phyloP scores from a whole-genome alignment of 2,797 vertebrate genomes.

The Apogon talboti region DNA sequence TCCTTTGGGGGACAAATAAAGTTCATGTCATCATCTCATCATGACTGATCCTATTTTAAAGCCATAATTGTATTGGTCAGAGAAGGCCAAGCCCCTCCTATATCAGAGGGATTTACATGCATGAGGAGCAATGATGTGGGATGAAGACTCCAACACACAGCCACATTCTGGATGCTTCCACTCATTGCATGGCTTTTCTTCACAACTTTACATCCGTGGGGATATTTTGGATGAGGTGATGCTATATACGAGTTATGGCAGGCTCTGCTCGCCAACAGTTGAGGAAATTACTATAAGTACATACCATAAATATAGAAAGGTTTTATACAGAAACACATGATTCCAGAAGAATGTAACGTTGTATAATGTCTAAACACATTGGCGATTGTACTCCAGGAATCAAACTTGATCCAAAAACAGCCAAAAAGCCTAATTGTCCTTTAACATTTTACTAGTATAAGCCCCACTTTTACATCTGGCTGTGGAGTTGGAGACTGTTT shows the following conservation, averaged over 20 bases:
- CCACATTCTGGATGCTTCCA: not conserved
- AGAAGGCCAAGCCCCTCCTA: not conserved
- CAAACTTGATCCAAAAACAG: slow-evolving; percentile 16
- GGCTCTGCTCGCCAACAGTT: slow-evolving; percentile 67
- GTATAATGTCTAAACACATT: slow-evolving; percentile 3
- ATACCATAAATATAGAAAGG: slow-evolving; percentile 30
- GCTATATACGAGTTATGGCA: no score
- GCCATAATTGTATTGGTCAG: not conserved
- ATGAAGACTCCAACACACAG: not conserved
- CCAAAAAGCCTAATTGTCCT: slow-evolving; percentile 8
- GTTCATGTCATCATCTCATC: no score
- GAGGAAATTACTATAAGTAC: slow-evolving; percentile 16
- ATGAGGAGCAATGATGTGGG: slow-evolving; percentile 2
- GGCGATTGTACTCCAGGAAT: slow-evolving; percentile 11
- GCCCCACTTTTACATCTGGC: slow-evolving; percentile 67
- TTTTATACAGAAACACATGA: slow-evolving; percentile 1
- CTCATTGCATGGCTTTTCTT: not conserved
- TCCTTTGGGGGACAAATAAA: no score
- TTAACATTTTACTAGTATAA: slow-evolving; percentile 26
- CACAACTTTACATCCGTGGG: slow-evolving; percentile 7
- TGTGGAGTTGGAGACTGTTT: slow-evolving; percentile 57
- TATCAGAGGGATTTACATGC: slow-evolving; percentile 3
- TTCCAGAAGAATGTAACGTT: not conserved
- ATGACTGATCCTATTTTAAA: not conserved
- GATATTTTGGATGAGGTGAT: slow-evolving; percentile 70